Evolutionary conservation across 2,113 vertebrate genomes (phyloP), one percentile per base, ranked within the genome.

Genomic region (Alethe diademata): DNA sequence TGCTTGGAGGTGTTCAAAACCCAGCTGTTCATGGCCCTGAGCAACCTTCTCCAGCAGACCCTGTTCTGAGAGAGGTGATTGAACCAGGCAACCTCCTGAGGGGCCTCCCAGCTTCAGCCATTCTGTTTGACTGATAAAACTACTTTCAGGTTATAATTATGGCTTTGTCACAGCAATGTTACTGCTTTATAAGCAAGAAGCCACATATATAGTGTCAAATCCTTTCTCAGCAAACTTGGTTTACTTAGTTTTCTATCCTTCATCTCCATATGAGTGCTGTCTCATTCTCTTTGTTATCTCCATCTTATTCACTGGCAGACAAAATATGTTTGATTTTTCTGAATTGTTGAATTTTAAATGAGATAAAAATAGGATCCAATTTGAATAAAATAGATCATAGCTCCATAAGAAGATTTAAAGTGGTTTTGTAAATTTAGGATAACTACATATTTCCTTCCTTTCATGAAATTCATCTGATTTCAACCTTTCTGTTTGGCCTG

Each of bases 301-400:
- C 29, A 45, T 26, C 25, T 65, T 82, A 88, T 92, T 93, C 90
- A 95, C 31, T 86, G 62, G 13, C 62, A 93, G 75, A 94, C 67
- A 94, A 88, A 93, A 96, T 85, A 84, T 28, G 50, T 73, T 90
- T 96, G 85, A 90, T 94, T 95, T 92, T 90, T 75, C 50, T 56
- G 78, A 94, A 88, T 10, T 76, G 28, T 15, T 93, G 92, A 92
- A 90, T 88, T 88, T 86, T 79, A 75, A 79, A 88, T 58, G 42
- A 82, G 74, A 61, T 86, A 1, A 93, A 93, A 90, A 88, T 70
- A 80, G 56, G 50, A 76, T 45, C 38, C 3, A 35, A 70, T 76
- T 58, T 86, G 45, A 88, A 88, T 86, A 88, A 93, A 95, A 82
- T 31, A 56, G n/a, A 67, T 14, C 36, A 78, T 53, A 16, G 12